Conservation (phyloP, 1,140 invertebrate species). For the Megalopta genalis region DNA sequence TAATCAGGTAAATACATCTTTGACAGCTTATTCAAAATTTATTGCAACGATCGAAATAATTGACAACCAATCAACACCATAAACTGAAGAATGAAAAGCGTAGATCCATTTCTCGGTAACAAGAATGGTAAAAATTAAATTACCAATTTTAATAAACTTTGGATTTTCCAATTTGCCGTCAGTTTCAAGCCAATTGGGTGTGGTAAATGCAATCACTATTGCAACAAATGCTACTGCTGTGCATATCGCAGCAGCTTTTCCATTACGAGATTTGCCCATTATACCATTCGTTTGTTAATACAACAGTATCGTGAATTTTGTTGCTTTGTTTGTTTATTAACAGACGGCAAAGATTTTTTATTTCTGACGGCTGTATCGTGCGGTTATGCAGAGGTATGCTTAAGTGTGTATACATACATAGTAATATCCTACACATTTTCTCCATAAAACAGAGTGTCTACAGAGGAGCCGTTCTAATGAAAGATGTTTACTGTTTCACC, state of each 20-base stretch:
- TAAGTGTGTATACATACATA: not conserved
- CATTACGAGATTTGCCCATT: slow-evolving; percentile 84
- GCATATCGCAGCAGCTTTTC: slow-evolving; percentile 85
- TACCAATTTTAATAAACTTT: slow-evolving; percentile 91
- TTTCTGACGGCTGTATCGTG: not conserved
- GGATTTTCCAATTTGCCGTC: slow-evolving; percentile 89
- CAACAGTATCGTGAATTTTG: not conserved
- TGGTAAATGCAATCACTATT: slow-evolving; percentile 92
- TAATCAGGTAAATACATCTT: not conserved
- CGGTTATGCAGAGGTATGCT: slow-evolving; percentile 3
- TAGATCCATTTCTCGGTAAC: not conserved
- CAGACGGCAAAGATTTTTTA: not conserved
- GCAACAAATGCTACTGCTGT: slow-evolving; percentile 86
- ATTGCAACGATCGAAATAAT: not conserved
- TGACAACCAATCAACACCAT: not conserved
- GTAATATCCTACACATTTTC: not conserved
- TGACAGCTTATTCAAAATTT: not conserved
- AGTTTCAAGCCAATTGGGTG: slow-evolving; percentile 95
- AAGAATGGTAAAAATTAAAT: slow-evolving; percentile 53
- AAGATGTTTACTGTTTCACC: not conserved
- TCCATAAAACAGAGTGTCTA: not conserved
- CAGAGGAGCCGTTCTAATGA: slow-evolving; percentile 17
- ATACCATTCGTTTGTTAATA: not conserved
- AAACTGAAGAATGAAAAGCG: slow-evolving; percentile 21
- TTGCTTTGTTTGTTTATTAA: slow-evolving; percentile 3